Base-by-base conservation (phyloP, 1,140 invertebrate genomes). In the Physella acuta region DNA sequence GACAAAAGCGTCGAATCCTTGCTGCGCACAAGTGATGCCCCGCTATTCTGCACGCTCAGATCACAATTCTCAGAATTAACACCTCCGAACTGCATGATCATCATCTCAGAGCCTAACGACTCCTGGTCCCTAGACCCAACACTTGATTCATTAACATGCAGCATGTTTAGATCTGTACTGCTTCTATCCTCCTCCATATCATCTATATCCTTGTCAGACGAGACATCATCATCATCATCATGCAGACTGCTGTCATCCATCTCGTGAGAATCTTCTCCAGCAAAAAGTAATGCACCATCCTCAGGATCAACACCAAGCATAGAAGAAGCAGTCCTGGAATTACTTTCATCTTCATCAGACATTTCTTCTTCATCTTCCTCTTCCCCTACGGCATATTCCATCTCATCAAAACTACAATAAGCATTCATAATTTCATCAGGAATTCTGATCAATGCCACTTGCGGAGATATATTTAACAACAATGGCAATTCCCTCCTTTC, bases 391-490 rank as follows among this genome's bases (percentile, higher is more conserved):
- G 26, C 17, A 16, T 37, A n/a, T 26, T 51, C 53, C 64, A 61
- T 17, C 14, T 56, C 64, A 14, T 67, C 53, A 20, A 2, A 26
- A 20, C 28, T 14, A 8, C 11, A 11, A 30, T 34, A 65, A 30
- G 31, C 4, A 24, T 4, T n/a, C 30, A 65, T 33, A n/a, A 33
- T 49, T 17, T 39, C 28, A n/a, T 72, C 62, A 20, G 61, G 44
- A 17, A 73, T 49, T 17, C 55, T 61, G n/a, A 44, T 44, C 37
- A 73, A 24, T 49, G 28, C 51, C n/a, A 73, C 62, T 31, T 44
- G n/a, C 0, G 71, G 61, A 3, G 56, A 37, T 16, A 73, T 34
- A 44, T 73, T 63, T 20, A 66, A 31, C 20, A 66, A 5, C 31
- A 66, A 33, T 24, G 51, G 64, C 30, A 56, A 16, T n/a, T 56